Percentiles rank a stretch among this genome's conserved stretches.
Conservation (phyloP, 2,113 vertebrate genomes). For the Rana temporaria region DNA sequence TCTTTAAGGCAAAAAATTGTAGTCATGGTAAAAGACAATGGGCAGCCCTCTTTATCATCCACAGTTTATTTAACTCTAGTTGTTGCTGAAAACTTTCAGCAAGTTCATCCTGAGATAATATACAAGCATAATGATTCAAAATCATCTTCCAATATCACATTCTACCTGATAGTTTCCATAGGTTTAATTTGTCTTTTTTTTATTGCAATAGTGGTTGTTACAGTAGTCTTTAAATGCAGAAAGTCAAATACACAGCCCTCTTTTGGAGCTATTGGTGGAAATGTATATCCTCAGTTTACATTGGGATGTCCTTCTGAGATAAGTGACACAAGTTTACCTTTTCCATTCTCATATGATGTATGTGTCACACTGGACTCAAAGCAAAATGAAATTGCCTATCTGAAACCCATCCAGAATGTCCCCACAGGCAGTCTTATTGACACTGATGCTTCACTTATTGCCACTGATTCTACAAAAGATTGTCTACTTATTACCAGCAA, state of each 20-base stretch:
- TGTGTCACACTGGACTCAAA: too few species aligned
- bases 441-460: too few species aligned
- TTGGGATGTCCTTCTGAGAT: too few species aligned
- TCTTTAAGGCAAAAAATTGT: slow-evolving; percentile 27
- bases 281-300: too few species aligned
- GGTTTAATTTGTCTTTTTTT: slow-evolving; percentile 62
- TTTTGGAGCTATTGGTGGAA: slow-evolving; percentile 30
- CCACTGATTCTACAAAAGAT: too few species aligned
- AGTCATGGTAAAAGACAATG: slow-evolving; percentile 45
- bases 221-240: not conserved
- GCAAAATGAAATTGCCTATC: too few species aligned
- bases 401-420: too few species aligned
- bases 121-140: slow-evolving; percentile 42
- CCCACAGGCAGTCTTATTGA: too few species aligned
- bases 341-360: too few species aligned
- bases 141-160: slow-evolving; percentile 52
- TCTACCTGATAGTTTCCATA: slow-evolving; percentile 64
- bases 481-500: too few species aligned
- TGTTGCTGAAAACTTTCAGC: slow-evolving; percentile 63
- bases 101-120: slow-evolving; percentile 46
- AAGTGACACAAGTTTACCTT: too few species aligned
- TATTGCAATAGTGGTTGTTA: slow-evolving; percentile 6
- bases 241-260: not conserved
- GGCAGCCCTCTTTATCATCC: not conserved
- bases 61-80: slow-evolving; percentile 42